Conservation (phyloP, 2,113 vertebrate species). For the Rhea americana region DNA sequence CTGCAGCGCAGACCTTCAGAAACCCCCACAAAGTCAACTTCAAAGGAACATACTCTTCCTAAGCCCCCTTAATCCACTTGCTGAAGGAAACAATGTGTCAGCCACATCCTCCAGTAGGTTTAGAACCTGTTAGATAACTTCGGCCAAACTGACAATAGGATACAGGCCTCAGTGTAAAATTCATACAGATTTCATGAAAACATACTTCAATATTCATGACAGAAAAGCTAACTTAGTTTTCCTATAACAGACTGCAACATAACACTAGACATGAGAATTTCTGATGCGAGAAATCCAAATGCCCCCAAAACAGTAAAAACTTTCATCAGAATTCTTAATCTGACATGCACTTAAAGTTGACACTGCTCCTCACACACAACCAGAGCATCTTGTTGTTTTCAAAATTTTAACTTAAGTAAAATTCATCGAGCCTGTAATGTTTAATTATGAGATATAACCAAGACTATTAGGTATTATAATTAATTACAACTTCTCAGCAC, state of each 20-base stretch:
- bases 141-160: neutral
- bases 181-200: neutral
- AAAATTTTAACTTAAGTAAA: neutral
- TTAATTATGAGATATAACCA: neutral
- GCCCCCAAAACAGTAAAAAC: neutral
- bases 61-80: neutral
- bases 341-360: neutral
- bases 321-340: neutral
- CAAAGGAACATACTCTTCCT: neutral
- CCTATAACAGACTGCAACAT: accelerated
- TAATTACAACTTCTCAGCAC: neutral
- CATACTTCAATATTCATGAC: neutral
- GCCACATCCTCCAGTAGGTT: neutral
- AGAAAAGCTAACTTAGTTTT: neutral
- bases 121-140: neutral
- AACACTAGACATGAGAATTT: neutral
- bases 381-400: neutral
- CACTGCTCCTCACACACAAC: neutral
- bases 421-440: neutral
- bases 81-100: neutral
- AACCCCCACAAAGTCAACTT: neutral
- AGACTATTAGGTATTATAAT: neutral
- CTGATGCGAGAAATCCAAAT: neutral
- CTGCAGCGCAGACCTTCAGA: neutral
- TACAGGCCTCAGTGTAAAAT: neutral